Percentiles rank a stretch among this genome's conserved stretches.
Evolutionary conservation across 2,113 vertebrate genomes (phyloP).

Genomic region (Nicator chloris): DNA sequence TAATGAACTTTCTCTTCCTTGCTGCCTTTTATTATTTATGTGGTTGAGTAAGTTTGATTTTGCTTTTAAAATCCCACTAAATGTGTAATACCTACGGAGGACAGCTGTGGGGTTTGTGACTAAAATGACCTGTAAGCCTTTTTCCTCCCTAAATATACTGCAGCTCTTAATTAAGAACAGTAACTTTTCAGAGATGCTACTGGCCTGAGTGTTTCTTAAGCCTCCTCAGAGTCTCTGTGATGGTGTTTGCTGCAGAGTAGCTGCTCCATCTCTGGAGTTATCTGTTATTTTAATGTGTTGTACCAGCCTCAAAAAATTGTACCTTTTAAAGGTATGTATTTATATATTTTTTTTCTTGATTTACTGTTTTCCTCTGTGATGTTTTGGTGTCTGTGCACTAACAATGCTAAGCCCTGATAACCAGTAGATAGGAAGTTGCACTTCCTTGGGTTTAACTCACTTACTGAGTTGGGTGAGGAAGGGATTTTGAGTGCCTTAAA

Average conservation of each 20-base stretch:
- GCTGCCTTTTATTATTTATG: accelerated
- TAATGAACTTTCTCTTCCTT: not conserved
- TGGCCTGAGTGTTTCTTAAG: not conserved
- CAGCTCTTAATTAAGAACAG: not conserved
- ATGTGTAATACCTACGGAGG: accelerated
- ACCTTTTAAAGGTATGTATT: accelerated
- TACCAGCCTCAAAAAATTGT: not conserved
- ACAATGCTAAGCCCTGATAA: not conserved
- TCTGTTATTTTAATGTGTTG: not conserved
- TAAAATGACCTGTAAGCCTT: not conserved
- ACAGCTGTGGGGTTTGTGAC: not conserved
- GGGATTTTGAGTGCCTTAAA: not conserved
- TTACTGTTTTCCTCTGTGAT: not conserved
- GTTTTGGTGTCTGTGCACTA: not conserved
- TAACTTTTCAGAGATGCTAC: not conserved
- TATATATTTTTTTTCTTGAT: not conserved
- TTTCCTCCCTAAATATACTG: not conserved
- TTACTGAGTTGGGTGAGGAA: not conserved
- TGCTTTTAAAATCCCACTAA: not conserved
- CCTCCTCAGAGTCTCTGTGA: accelerated
- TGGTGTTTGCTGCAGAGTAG: not conserved
- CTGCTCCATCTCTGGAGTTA: not conserved
- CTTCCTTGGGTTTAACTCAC: not conserved
- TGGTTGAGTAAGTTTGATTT: not conserved
- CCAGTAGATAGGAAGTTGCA: not conserved